These are phyloP conservation scores for Melitaea cinxia DNA, from an alignment of 1,140 invertebrate genomes.

Conservation along the genomic window DNA sequence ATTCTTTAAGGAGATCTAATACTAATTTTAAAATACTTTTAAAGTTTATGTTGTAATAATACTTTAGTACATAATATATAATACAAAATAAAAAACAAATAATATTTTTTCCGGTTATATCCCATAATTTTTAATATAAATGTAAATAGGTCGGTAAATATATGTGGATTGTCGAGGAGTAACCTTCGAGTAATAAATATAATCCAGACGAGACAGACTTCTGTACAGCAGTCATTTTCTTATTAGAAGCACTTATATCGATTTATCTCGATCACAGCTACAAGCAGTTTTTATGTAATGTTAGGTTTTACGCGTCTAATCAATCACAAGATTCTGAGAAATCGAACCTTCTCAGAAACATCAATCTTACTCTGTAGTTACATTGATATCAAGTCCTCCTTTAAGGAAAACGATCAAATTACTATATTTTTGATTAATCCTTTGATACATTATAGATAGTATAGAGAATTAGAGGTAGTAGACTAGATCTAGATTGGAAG, in stretches of 20 bases:
- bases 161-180: too few species aligned
- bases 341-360: conserved; percentile 24
- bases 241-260: conserved; percentile 16
- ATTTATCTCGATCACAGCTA: conserved; percentile 11
- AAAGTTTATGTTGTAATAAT: too few species aligned
- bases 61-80: too few species aligned
- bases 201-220: conserved; percentile 1
- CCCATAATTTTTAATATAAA: not conserved
- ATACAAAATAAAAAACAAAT: too few species aligned
- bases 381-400: not conserved
- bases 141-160: not conserved
- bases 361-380: not conserved
- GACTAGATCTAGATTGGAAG: too few species aligned
- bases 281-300: conserved; percentile 4
- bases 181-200: not conserved
- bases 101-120: too few species aligned
- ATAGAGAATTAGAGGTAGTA: too few species aligned
- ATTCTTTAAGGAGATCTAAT: too few species aligned
- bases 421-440: not conserved
- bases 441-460: not conserved
- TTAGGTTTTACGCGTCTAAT: conserved; percentile 11
- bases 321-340: conserved; percentile 24
- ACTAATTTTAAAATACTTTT: too few species aligned
- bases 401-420: conserved; percentile 1
- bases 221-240: conserved; percentile 3